Percentiles rank a stretch among this genome's conserved stretches.
These are phyloP conservation scores for Urocynchramus pylzowi DNA, from an alignment of 2,113 vertebrate species.

Conservation along the genomic window DNA sequence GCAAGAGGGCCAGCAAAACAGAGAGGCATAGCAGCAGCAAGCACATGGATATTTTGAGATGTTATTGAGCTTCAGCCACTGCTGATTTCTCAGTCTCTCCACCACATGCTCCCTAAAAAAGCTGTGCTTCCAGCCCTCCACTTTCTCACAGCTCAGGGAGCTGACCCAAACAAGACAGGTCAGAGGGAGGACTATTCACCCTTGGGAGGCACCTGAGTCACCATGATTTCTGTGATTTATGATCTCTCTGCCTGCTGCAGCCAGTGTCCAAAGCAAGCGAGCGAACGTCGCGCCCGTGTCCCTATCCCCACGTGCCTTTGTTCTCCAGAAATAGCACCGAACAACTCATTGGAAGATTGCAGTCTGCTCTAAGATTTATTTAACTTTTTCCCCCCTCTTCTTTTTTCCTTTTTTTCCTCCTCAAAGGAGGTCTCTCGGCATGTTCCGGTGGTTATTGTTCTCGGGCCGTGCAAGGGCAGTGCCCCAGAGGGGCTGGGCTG, in stretches of 20 bases:
- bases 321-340: accelerated
- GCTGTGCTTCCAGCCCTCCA: accelerated
- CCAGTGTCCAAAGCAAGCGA: neutral
- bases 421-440: neutral
- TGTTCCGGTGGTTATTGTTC: neutral
- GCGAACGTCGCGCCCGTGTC: accelerated
- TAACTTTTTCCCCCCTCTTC: neutral
- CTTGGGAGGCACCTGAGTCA: accelerated
- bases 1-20: neutral
- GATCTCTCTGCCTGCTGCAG: accelerated
- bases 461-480: neutral
- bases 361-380: neutral
- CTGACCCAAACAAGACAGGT: neutral
- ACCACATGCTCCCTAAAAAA: neutral
- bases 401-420: neutral
- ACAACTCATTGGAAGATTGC: accelerated
- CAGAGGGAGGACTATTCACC: neutral
- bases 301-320: neutral
- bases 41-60: neutral
- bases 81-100: neutral
- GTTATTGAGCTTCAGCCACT: neutral
- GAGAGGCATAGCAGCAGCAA: neutral
- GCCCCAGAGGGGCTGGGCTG: neutral
- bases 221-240: accelerated
- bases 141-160: neutral